Base-by-base conservation (phyloP, 2,113 vertebrate genomes). In the Oophaga pumilio region DNA sequence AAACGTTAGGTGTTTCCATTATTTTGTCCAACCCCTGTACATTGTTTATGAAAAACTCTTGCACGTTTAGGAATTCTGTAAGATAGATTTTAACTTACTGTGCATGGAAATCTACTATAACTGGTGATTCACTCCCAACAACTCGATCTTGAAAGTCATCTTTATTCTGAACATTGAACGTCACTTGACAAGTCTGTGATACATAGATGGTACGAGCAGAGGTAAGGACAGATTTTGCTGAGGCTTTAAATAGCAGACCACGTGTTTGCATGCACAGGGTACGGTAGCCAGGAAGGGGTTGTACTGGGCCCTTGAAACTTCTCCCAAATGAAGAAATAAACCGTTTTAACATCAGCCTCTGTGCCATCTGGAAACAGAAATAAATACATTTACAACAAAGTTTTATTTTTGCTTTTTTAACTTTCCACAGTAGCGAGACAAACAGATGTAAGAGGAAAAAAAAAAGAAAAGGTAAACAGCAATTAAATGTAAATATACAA, bases 61-160 rank as follows among this genome's bases (percentile, higher is more conserved):
- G 33, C 33, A 43, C 5, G 33, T 43, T 43, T 43, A 4, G 33
- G 3, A 43, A 43, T 43, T 43, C 33, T 43, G 5, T 1, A 43
- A 43, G 5, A 43, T 43, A 43, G 17, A 59, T 5, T 59, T 17
- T 59, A 82, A 97, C 98, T 96, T 93, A 99, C 98, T 97, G 96
- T 0, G 98, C 98, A 0, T 99, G 97, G 90, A 99, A 99, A 92
- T 99, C 98, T 79, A 99, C 94, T 74, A 99, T 93, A 22, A 99
- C 94, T 0, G 98, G 98, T 5, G 96, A 96, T 1, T 96, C 86
- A 80, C 93, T 99, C 87, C 98, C 99, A 90, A 99, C 92, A 71
- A 99, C 98, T 73, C 97, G 92, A 85, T 97, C 96, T 53, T 97
- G 95, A 92, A 99, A 99, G 91, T 99, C 98, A 0, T 96, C 94